Percentiles rank a stretch among this genome's conserved stretches.
These are phyloP conservation scores for Vultur gryphus DNA, from an alignment of 2,797 vertebrate species.

Conservation along the genomic window DNA sequence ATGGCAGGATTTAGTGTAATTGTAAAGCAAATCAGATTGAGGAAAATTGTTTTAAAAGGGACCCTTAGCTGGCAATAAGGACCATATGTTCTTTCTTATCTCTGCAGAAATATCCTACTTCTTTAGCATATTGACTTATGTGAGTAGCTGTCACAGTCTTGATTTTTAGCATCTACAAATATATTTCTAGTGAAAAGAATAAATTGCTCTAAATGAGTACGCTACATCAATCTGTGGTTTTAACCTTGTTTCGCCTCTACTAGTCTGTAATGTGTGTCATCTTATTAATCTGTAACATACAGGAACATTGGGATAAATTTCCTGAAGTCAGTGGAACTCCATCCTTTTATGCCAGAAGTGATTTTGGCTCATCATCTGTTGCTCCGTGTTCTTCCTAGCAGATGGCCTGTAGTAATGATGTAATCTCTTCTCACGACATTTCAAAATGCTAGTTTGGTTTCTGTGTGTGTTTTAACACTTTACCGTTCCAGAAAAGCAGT, in stretches of 20 bases:
- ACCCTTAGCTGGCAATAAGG: background rate
- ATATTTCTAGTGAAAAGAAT: background rate
- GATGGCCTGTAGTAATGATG: background rate
- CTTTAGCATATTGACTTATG: background rate
- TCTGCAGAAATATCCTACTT: background rate
- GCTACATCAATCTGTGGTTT: background rate
- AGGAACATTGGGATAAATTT: background rate
- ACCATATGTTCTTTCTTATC: constrained; percentile 5
- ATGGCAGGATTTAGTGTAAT: constrained; percentile 26
- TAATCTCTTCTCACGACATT: background rate
- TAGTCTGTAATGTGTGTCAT: background rate
- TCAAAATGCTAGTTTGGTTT: background rate
- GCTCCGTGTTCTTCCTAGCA: background rate
- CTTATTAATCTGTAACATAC: background rate
- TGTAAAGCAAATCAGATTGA: constrained; percentile 34
- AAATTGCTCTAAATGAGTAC: background rate
- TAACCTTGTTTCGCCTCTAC: background rate
- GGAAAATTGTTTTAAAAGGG: constrained; percentile 25
- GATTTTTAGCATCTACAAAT: background rate
- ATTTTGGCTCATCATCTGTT: background rate
- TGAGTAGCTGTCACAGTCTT: background rate
- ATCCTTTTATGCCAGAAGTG: background rate
- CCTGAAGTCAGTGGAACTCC: background rate
- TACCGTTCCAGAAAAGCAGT: background rate
- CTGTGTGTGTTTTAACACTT: background rate